Conservation (phyloP, 2,797 vertebrate genomes). For the Coreius guichenoti region DNA sequence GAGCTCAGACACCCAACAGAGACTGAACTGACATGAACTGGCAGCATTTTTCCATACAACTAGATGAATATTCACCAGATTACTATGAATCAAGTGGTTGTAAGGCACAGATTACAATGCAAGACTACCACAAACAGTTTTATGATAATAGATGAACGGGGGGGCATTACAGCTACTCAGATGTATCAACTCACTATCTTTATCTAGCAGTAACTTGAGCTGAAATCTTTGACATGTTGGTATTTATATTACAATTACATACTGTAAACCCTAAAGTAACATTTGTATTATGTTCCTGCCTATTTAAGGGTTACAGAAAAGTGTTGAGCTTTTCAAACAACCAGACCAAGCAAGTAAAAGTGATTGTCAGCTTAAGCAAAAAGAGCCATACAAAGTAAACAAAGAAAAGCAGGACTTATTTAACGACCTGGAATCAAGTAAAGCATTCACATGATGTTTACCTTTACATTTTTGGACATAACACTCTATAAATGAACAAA, state of each 20-base stretch:
- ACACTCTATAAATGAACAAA: background rate
- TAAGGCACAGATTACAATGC: background rate
- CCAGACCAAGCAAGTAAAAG: background rate
- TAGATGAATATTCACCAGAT: background rate
- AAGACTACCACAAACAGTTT: too few relatives aligned
- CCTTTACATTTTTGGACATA: background rate
- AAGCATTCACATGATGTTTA: background rate
- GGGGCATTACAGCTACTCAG: background rate
- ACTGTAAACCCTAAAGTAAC: background rate
- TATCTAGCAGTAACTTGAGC: background rate
- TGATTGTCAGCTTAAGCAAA: constrained; percentile 16
- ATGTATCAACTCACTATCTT: background rate
- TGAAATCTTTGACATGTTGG: background rate
- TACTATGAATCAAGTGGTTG: background rate
- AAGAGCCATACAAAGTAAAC: background rate
- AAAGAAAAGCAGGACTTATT: background rate
- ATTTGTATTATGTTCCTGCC: too few relatives aligned
- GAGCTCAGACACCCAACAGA: constrained; percentile 37
- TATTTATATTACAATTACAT: background rate
- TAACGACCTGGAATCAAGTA: background rate
- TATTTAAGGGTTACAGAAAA: background rate
- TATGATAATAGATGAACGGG: background rate
- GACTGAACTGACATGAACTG: constrained; percentile 21
- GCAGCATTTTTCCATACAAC: background rate
- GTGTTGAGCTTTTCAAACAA: background rate